Evolutionary conservation across 2,797 vertebrate genomes (phyloP).

Genomic region (Sebastes itinus): DNA sequence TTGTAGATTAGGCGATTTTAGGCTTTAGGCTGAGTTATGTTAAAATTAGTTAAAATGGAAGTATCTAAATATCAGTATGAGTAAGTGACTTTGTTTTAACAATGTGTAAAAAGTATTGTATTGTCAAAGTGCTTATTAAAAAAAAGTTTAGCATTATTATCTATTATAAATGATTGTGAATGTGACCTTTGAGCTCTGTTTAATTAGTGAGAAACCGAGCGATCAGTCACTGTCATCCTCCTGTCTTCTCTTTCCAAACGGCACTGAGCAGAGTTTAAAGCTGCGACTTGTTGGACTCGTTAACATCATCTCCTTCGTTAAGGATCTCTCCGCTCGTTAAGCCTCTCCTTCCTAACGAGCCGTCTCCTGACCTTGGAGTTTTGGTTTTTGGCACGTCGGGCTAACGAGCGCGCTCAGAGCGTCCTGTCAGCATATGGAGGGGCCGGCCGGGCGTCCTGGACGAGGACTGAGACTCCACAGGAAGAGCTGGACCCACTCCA

Average conservation of each 20-base stretch:
- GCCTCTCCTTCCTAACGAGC: slow-evolving; percentile 37
- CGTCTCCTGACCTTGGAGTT: slow-evolving; percentile 64
- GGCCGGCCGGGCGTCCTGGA: slow-evolving; percentile 45
- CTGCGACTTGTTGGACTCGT: slow-evolving; percentile 8
- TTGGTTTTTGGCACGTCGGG: slow-evolving; percentile 42
- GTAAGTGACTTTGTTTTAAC: background rate
- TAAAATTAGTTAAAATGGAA: background rate
- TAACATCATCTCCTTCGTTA: slow-evolving; percentile 24
- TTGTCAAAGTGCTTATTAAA: background rate
- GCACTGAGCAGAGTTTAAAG: background rate
- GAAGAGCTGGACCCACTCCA: slow-evolving; percentile 56
- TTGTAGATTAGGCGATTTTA: too few relatives aligned
- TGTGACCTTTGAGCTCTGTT: background rate
- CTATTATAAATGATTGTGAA: background rate
- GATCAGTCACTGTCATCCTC: background rate
- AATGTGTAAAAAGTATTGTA: background rate
- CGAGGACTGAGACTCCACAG: slow-evolving; percentile 32
- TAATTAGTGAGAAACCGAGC: background rate
- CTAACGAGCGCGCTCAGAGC: slow-evolving; percentile 41
- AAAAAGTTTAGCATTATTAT: background rate
- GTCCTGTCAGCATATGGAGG: slow-evolving; percentile 69
- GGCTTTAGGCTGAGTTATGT: background rate
- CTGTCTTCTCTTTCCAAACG: background rate
- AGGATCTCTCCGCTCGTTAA: slow-evolving; percentile 27
- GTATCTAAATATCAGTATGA: background rate